phyloP scores from a whole-genome alignment of 1,140 invertebrate species.

The Chironomus tepperi region DNA sequence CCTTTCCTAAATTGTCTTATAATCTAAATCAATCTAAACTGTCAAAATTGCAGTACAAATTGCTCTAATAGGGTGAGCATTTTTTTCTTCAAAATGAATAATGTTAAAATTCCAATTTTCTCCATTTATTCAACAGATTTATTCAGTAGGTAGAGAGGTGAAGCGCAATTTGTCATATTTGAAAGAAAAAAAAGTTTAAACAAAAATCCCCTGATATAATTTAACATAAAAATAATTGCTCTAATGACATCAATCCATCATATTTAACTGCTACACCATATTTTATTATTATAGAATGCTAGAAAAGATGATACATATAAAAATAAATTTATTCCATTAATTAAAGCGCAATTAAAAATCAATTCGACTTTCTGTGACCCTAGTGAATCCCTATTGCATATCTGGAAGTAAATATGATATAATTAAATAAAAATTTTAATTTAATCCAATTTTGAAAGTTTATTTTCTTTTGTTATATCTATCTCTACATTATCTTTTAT shows the following conservation, averaged over 20 bases:
- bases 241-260: constrained; percentile 11
- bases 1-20: neutral
- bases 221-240: constrained; percentile 15
- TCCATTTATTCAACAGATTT: too few species aligned
- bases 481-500: neutral
- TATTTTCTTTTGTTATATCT: neutral
- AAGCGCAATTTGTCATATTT: neutral
- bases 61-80: neutral
- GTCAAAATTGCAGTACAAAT: constrained; percentile 8
- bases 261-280: neutral
- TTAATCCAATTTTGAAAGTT: neutral
- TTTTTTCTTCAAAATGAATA: too few species aligned
- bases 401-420: too few species aligned
- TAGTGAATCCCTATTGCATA: neutral
- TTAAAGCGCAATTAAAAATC: neutral
- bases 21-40: constrained; percentile 14
- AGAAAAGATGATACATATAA: neutral
- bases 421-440: constrained; percentile 10
- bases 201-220: neutral
- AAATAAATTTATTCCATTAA: constrained; percentile 13
- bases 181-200: neutral
- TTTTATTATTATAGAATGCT: neutral
- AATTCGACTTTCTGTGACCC: neutral
- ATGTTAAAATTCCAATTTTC: too few species aligned
- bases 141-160: neutral